Evolutionary conservation across 1,140 invertebrate species (phyloP).

Genomic region (Pseudomyrmex flavicornis): DNA sequence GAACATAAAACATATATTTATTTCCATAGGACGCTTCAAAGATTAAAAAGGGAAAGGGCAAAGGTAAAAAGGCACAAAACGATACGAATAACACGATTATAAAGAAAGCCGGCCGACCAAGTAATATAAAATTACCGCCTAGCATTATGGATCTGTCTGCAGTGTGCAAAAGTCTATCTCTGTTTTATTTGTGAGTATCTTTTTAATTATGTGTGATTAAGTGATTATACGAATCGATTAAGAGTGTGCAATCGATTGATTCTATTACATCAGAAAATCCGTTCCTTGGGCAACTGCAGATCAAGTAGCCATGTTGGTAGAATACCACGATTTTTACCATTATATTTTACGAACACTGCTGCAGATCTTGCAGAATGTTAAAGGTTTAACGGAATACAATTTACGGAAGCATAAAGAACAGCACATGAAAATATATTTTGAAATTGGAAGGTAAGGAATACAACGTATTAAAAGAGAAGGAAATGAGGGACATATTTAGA

Average conservation of each 20-base stretch:
- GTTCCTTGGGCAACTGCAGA: slow-evolving; percentile 80
- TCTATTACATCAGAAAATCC: slow-evolving; percentile 74
- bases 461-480: neutral
- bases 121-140: slow-evolving; percentile 79
- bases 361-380: slow-evolving; percentile 80
- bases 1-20: neutral
- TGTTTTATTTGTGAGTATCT: slow-evolving; percentile 83
- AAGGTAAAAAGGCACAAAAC: slow-evolving; percentile 80
- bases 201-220: slow-evolving; percentile 6
- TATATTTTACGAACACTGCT: slow-evolving; percentile 82
- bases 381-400: slow-evolving; percentile 77
- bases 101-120: slow-evolving; percentile 69
- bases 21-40: slow-evolving; percentile 70
- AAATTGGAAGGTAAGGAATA: slow-evolving; percentile 77
- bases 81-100: slow-evolving; percentile 77
- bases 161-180: slow-evolving; percentile 80
- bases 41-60: slow-evolving; percentile 79
- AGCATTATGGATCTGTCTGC: slow-evolving; percentile 83
- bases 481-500: too few relatives aligned
- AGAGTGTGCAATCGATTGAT: neutral
- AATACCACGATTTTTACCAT: slow-evolving; percentile 83
- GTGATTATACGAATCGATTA: neutral
- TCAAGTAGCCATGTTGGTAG: slow-evolving; percentile 79
- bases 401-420: slow-evolving; percentile 65
- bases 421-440: slow-evolving; percentile 75